These are phyloP conservation scores for Drosophila nr. fundita DNA, from an alignment of 2,888 invertebrate genomes.

Conservation along the genomic window DNA sequence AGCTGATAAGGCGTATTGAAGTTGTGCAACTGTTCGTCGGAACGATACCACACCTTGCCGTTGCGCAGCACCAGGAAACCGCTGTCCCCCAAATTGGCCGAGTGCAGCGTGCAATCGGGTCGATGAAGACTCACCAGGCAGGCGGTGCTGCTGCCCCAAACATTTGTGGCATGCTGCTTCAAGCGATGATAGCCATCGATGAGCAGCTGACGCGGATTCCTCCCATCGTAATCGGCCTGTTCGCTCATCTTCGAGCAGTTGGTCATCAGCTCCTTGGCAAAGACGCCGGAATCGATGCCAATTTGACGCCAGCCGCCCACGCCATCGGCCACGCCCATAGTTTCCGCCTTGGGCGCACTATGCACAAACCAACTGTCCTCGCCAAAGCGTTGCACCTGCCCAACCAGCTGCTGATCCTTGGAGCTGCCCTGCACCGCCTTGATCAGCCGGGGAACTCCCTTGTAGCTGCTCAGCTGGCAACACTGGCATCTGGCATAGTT, in stretches of 20 bases:
- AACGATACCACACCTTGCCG: slow-evolving; percentile 94
- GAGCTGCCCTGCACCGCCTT: slow-evolving; percentile 63
- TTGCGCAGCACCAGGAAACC: slow-evolving; percentile 96
- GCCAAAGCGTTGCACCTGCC: slow-evolving; percentile 43
- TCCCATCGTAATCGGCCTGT: slow-evolving; percentile 93
- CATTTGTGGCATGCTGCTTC: slow-evolving; percentile 92
- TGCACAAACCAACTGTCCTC: slow-evolving; percentile 68
- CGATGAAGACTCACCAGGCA: slow-evolving; percentile 96
- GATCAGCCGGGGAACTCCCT: slow-evolving; percentile 43
- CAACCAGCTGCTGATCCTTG: slow-evolving; percentile 14
- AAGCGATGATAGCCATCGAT: slow-evolving; percentile 95
- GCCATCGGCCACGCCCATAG: slow-evolving; percentile 95
- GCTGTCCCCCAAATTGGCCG: slow-evolving; percentile 98
- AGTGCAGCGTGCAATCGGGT: slow-evolving; percentile 93
- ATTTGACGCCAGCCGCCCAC: slow-evolving; percentile 98
- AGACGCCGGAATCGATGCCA: slow-evolving; percentile 97
- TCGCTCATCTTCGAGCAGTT: slow-evolving; percentile 95
- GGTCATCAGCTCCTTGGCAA: slow-evolving; percentile 96
- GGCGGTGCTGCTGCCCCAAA: slow-evolving; percentile 97
- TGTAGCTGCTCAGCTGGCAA: not conserved
- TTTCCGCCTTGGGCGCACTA: slow-evolving; percentile 58
- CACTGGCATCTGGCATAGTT: slow-evolving; percentile 3
- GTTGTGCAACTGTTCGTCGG: slow-evolving; percentile 97
- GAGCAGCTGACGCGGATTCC: slow-evolving; percentile 93
- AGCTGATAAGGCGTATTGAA: slow-evolving; percentile 99